Evolutionary conservation across 2,888 invertebrate genomes (phyloP).

Genomic region (Drymonia ruficornis): DNA sequence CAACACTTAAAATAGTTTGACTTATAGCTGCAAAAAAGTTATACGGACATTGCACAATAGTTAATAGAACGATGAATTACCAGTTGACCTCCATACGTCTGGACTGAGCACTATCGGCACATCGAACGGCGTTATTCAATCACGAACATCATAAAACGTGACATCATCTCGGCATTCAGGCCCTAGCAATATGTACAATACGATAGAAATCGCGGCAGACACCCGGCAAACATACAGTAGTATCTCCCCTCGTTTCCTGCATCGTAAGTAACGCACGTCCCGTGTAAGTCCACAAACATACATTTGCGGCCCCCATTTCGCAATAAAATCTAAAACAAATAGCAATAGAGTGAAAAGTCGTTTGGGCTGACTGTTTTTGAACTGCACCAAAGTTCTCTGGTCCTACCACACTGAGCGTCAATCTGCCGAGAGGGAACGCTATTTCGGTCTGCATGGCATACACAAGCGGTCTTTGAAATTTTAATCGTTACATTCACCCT

Average conservation of each 20-base stretch:
- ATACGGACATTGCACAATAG: not conserved
- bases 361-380: constrained; percentile 29
- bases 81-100: constrained; percentile 31
- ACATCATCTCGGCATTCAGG: constrained; percentile 56
- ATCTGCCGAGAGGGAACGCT: constrained; percentile 71
- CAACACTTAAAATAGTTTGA: not conserved
- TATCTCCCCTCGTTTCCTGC: constrained; percentile 79
- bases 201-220: constrained; percentile 71
- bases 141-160: constrained; percentile 57
- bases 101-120: constrained; percentile 34
- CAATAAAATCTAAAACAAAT: constrained; percentile 37
- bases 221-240: constrained; percentile 61
- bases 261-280: constrained; percentile 71
- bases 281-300: constrained; percentile 58
- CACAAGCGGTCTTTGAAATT: constrained; percentile 80
- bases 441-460: constrained; percentile 75
- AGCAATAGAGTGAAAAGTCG: constrained; percentile 59
- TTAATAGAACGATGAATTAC: not conserved
- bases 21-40: too few relatives aligned
- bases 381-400: constrained; percentile 44
- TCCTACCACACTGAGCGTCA: constrained; percentile 61
- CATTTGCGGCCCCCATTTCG: constrained; percentile 32
- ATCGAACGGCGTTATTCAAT: constrained; percentile 51
- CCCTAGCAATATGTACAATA: constrained; percentile 57
- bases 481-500: constrained; percentile 83